These are phyloP conservation scores for Bos javanicus DNA, from an alignment of 2,113 vertebrate genomes.

Conservation along the genomic window DNA sequence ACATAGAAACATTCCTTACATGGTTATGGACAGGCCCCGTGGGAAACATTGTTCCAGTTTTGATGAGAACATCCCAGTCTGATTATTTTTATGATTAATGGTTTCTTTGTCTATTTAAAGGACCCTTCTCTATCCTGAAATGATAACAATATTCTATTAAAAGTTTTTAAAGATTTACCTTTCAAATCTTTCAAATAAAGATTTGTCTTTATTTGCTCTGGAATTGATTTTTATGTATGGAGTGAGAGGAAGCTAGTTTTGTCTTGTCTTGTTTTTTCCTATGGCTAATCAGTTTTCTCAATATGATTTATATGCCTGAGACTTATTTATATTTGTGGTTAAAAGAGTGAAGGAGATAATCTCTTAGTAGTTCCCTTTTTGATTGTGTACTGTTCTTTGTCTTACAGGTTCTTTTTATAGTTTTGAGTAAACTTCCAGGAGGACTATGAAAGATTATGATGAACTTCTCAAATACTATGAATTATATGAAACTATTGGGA, in stretches of 20 bases:
- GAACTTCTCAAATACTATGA: slow-evolving; percentile 84
- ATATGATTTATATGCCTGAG: slow-evolving; percentile 3
- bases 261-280: neutral
- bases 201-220: slow-evolving; percentile 4
- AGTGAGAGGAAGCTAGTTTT: neutral
- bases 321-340: neutral
- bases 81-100: neutral
- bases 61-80: neutral
- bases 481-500: slow-evolving; percentile 81
- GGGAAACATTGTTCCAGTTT: neutral
- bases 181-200: neutral
- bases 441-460: slow-evolving; percentile 75
- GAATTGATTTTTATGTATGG: slow-evolving; percentile 4
- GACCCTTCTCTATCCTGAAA: neutral
- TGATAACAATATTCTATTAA: neutral
- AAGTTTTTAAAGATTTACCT: neutral
- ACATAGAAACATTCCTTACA: neutral
- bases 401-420: slow-evolving; percentile 48
- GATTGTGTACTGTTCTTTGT: slow-evolving; percentile 43
- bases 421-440: slow-evolving; percentile 53
- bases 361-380: neutral
- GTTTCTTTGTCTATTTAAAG: neutral
- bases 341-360: neutral
- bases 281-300: neutral
- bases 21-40: neutral